phyloP scores from a whole-genome alignment of 2,888 invertebrate species.

The Lasiommata megera region DNA sequence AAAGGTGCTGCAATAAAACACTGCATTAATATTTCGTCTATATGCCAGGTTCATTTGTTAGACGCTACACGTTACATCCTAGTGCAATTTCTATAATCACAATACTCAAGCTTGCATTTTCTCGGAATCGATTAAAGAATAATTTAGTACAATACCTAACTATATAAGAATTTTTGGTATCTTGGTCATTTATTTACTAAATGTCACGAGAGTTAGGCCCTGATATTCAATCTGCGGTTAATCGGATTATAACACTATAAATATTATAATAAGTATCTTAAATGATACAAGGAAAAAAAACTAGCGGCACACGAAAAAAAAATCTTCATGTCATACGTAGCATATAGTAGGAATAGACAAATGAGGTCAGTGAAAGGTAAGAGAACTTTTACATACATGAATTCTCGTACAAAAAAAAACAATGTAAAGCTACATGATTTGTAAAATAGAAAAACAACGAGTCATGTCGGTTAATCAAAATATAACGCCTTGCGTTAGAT shows the following conservation, averaged over 20 bases:
- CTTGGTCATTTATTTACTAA: conserved; percentile 57
- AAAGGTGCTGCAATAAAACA: too few species aligned
- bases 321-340: conserved; percentile 48
- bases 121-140: conserved; percentile 39
- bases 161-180: conserved; percentile 61
- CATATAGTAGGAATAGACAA: conserved; percentile 62
- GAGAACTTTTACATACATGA: conserved; percentile 41
- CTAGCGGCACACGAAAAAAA: conserved; percentile 50
- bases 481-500: conserved; percentile 59
- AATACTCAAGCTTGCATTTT: conserved; percentile 44
- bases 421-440: conserved; percentile 22
- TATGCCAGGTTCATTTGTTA: too few species aligned
- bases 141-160: conserved; percentile 57
- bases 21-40: too few species aligned
- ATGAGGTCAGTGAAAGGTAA: conserved; percentile 62
- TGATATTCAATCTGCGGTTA: conserved; percentile 39
- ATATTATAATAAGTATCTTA: conserved; percentile 47
- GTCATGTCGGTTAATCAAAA: conserved; percentile 43
- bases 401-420: conserved; percentile 22
- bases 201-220: conserved; percentile 65
- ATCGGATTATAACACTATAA: conserved; percentile 36
- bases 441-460: conserved; percentile 19
- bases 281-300: conserved; percentile 55
- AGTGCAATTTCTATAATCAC: conserved; percentile 43
- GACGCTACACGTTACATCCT: conserved; percentile 37